Conservation (phyloP, 2,797 vertebrate species). For the Lophotriccus pileatus region DNA sequence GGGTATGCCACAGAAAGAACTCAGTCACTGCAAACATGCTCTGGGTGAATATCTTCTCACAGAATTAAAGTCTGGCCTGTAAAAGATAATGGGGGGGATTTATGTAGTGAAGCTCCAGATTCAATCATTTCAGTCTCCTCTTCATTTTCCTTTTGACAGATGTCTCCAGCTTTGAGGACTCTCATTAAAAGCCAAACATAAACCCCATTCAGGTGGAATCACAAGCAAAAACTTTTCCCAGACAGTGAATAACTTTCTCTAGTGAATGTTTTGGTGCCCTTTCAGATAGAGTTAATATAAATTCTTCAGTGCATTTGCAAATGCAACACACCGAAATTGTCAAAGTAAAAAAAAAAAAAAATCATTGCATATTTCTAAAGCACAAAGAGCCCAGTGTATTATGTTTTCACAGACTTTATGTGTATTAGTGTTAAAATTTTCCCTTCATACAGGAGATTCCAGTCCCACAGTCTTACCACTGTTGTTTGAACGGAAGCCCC, state of each 20-base stretch:
- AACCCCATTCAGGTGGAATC: neutral
- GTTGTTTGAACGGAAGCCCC: slow-evolving; percentile 25
- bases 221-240: neutral
- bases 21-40: neutral
- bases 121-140: neutral
- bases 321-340: neutral
- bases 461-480: slow-evolving; percentile 50
- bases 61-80: neutral
- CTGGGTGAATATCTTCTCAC: neutral
- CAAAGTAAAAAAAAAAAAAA: neutral
- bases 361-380: neutral
- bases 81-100: neutral
- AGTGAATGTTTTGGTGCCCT: neutral
- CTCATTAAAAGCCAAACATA: neutral
- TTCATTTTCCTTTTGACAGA: neutral
- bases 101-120: neutral
- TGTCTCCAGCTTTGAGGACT: neutral
- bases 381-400: slow-evolving; percentile 48
- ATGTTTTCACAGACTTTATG: slow-evolving; percentile 34
- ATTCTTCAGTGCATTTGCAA: neutral
- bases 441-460: slow-evolving; percentile 53
- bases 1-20: neutral
- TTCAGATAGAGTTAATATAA: neutral
- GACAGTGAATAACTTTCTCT: neutral
- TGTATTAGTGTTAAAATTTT: slow-evolving; percentile 10